Evolutionary conservation across 1,140 invertebrate genomes (phyloP), one percentile per base, ranked within the genome.

Genomic region (Pseudomyrmex dendroicus): DNA sequence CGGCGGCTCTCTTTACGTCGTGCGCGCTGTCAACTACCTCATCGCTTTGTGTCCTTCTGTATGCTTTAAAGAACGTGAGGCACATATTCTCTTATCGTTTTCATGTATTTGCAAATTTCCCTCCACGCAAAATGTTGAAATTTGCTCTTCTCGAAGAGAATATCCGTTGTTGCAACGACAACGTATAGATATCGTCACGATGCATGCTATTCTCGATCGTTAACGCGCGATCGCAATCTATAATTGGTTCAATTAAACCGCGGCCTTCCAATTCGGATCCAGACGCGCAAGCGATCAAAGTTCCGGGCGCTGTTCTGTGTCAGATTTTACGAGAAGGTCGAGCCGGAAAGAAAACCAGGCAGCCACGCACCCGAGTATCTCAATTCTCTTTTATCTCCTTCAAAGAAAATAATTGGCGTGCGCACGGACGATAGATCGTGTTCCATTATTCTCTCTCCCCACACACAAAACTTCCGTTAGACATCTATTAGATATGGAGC

Each of bases 321-420:
- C 66, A 78, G 44, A 44, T 68, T 66, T 80, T 64, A 76, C 35
- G 35, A 86, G 67, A 57, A 87, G 63, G 15, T 44, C 35, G 35
- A 8, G 68, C 44, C 52, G 66, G 64, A 35, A 86, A 64, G 73
- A 63, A 70, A 86, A 74, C 46, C 86, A 87, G 82, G 22, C 57
- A 76, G 66, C 62, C 59, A 15, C 56, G n/a, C 12, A 8, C 25
- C 35, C 35, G 35, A 35, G 35, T 7, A 5, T 77, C n/a, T 72
- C 54, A 80, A 80, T 70, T 12, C 35, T 70, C 35, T 70, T 56
- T 48, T 72, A 59, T 72, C 20, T 78, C 9, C 35, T 35, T 35
- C 35, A 35, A 3, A 80, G 20, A 61, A 44, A 72, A 59, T 72
- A 72, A 59, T 72, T 70, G 12, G n/a, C 15, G 20, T 52, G n/a